Evolutionary conservation across 2,797 vertebrate species (phyloP).

Genomic region (Rhynchotus rufescens): DNA sequence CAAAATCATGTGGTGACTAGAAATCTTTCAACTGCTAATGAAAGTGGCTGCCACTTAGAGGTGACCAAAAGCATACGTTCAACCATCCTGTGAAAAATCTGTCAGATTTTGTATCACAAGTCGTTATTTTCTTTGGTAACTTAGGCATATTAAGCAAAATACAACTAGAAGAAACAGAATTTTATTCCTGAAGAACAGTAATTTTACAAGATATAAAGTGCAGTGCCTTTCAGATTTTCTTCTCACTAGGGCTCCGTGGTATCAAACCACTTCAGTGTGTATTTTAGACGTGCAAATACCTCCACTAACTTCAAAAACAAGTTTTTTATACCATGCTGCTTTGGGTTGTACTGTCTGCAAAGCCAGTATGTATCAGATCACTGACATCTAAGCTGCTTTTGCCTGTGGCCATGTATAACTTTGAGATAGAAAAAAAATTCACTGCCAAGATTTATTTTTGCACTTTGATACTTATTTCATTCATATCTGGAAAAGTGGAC

Average conservation of each 20-base stretch:
- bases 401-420: background rate
- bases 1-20: background rate
- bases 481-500: background rate
- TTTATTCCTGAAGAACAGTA: background rate
- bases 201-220: background rate
- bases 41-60: conserved; percentile 9
- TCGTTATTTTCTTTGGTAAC: background rate
- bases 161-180: background rate
- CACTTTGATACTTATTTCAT: background rate
- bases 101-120: background rate
- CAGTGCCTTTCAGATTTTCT: background rate
- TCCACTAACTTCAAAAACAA: background rate
- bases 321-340: background rate
- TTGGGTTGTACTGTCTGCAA: background rate
- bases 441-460: background rate
- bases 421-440: background rate
- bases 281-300: background rate
- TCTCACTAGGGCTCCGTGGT: background rate
- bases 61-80: background rate
- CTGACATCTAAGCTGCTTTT: background rate
- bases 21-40: conserved; percentile 12
- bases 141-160: background rate
- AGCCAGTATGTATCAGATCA: background rate
- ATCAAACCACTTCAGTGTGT: background rate
- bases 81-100: background rate